Conservation (phyloP, 2,113 vertebrate genomes). For the Cariama cristata region DNA sequence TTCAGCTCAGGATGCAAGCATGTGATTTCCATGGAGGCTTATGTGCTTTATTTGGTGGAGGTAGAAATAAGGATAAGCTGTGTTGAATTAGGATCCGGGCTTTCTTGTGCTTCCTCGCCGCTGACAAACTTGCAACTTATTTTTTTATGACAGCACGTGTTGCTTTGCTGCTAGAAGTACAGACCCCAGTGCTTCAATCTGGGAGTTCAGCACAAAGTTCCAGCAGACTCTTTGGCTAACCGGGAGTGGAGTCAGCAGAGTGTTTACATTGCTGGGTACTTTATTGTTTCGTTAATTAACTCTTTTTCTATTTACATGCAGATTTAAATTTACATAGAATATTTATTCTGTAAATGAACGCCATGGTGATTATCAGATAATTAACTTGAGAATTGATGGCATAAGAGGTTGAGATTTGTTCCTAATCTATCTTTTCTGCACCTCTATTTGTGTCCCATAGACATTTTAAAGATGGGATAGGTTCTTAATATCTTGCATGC, state of each 20-base stretch:
- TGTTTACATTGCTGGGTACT: slow-evolving; percentile 37
- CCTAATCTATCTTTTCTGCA: slow-evolving; percentile 46
- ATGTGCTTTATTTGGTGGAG: slow-evolving; percentile 18
- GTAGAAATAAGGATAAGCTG: slow-evolving; percentile 5
- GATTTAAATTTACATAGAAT: slow-evolving; percentile 59
- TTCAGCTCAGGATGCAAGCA: slow-evolving; percentile 9
- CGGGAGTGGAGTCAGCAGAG: slow-evolving; percentile 6
- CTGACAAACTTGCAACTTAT: neutral
- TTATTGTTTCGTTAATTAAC: slow-evolving; percentile 67
- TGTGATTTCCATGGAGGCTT: slow-evolving; percentile 34
- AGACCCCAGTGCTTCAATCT: neutral
- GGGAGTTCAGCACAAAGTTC: slow-evolving; percentile 3
- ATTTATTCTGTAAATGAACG: slow-evolving; percentile 55
- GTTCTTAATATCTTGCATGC: slow-evolving; percentile 53
- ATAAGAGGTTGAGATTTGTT: slow-evolving; percentile 40
- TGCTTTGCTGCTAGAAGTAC: neutral
- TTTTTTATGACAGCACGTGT: neutral
- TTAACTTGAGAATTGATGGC: slow-evolving; percentile 56
- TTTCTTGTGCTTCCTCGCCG: neutral
- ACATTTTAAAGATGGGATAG: slow-evolving; percentile 26
- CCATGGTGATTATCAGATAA: slow-evolving; percentile 64
- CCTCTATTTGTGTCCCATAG: slow-evolving; percentile 37
- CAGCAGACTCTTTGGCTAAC: neutral
- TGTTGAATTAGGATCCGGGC: neutral
- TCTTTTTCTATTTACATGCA: slow-evolving; percentile 35